Base-by-base conservation (phyloP, 2,888 invertebrate species). In the Shargacucullia verbasci region DNA sequence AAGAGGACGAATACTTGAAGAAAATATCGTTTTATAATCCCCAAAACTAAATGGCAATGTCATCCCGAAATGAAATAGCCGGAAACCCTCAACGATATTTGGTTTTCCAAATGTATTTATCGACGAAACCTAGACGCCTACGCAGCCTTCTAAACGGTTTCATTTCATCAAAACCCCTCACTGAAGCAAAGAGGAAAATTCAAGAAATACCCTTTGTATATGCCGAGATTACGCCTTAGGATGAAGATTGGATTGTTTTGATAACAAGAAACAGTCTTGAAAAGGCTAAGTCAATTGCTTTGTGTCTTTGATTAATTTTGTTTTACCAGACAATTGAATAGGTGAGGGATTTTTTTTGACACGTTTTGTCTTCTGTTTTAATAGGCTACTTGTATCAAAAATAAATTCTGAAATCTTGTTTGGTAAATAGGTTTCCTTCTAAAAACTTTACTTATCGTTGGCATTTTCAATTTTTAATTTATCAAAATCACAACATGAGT, bases 191-290 rank as follows among this genome's bases (percentile, higher is more conserved):
- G 14, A 40, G 34, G 15, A 41, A 61, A 39, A 57, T 20, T 38
- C 11, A 12, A 7, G 20, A 15, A 11, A 38, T 50, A 41, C 9
- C 8, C 20, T 57, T 61, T 44, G 39, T 40, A 29, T 45, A 50
- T 41, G 20, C 20, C 2, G n/a, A n/a, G n/a, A n/a, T n/a, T 45
- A 52, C 39, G 6, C 34, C 5, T 13, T 48, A 14, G 10, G 11
- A 14, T 43, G 46, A 7, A 67, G 48, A 66, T 66, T 62, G 38
- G 39, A 52, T 58, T 41, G 2, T 34, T 48, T 61, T 66, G 52
- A 57, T 31, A 52, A 13, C 15, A n/a, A 33, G 1, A 11, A 45
- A 11, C 14, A 33, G 13, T 9, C 13, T 33, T 27, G 35, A 15
- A 54, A 31, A 37, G 39, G 33, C 33, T 44, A 20, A 52, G 39